Evolutionary conservation across 2,113 vertebrate species (phyloP).

Genomic region (Phylloscopus whistleri): DNA sequence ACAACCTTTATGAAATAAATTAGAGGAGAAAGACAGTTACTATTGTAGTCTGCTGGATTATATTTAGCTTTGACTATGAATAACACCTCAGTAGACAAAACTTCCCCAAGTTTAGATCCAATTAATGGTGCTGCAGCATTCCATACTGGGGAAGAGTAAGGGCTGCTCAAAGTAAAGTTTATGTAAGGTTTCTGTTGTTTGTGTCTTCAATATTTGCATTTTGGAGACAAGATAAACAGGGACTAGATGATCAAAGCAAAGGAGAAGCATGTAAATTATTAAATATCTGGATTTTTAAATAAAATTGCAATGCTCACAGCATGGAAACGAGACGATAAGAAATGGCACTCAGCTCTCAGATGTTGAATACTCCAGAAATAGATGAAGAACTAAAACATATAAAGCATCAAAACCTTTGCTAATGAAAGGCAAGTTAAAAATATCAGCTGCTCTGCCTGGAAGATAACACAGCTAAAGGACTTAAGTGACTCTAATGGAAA

Average conservation of each 20-base stretch:
- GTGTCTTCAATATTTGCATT: slow-evolving; percentile 7
- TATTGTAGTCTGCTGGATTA: slow-evolving; percentile 9
- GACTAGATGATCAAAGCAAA: not conserved
- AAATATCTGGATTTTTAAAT: not conserved
- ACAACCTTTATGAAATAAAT: slow-evolving; percentile 1
- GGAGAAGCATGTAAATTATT: not conserved
- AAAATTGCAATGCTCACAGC: not conserved
- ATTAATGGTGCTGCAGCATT: not conserved
- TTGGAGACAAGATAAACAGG: not conserved
- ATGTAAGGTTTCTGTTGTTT: not conserved
- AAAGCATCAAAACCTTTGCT: slow-evolving; percentile 25
- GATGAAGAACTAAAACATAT: not conserved
- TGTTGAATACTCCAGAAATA: slow-evolving; percentile 3
- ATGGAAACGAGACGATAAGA: not conserved
- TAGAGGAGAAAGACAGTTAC: slow-evolving; percentile 4
- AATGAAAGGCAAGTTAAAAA: slow-evolving; percentile 54
- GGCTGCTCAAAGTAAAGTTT: not conserved
- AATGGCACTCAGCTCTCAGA: not conserved
- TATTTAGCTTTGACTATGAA: slow-evolving; percentile 52
- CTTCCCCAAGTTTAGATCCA: slow-evolving; percentile 21
- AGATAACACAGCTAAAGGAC: slow-evolving; percentile 9
- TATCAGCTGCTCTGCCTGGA: slow-evolving; percentile 12
- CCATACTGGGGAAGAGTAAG: not conserved
- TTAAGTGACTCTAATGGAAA: slow-evolving; percentile 1
- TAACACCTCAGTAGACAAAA: slow-evolving; percentile 40